phyloP scores from a whole-genome alignment of 2,888 invertebrate genomes.

The Drosophila paramelanica region DNA sequence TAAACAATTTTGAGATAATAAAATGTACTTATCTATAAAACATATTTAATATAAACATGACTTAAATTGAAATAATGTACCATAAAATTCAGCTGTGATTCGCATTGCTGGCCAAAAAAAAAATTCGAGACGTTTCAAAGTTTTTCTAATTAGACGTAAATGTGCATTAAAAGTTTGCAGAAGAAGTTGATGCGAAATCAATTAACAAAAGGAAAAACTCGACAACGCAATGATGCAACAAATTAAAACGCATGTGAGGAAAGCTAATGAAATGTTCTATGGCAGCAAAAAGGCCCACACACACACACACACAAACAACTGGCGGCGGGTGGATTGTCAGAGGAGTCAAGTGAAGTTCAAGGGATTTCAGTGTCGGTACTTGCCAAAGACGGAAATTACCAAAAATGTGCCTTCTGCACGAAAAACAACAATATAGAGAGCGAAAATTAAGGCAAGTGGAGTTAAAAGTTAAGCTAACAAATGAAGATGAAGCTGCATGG shows the following conservation, averaged over 20 bases:
- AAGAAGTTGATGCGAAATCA: slow-evolving; percentile 61
- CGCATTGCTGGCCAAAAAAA: not conserved
- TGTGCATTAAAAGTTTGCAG: slow-evolving; percentile 60
- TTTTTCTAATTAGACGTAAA: slow-evolving; percentile 57
- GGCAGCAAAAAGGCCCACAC: slow-evolving; percentile 4
- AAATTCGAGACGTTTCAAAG: slow-evolving; percentile 9
- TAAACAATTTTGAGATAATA: too few species aligned
- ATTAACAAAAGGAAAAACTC: slow-evolving; percentile 52
- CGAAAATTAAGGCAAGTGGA: slow-evolving; percentile 73
- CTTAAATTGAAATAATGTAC: not conserved
- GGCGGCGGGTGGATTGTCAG: slow-evolving; percentile 8
- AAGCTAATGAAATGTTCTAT: slow-evolving; percentile 66
- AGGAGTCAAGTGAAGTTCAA: slow-evolving; percentile 18
- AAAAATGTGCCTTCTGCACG: slow-evolving; percentile 67
- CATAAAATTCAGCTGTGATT: not conserved
- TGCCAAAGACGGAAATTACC: slow-evolving; percentile 65
- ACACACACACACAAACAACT: too few species aligned
- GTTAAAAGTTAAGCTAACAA: slow-evolving; percentile 77
- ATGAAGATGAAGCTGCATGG: slow-evolving; percentile 55
- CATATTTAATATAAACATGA: too few species aligned
- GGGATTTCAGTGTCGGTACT: slow-evolving; percentile 36
- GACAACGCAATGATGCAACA: slow-evolving; percentile 73
- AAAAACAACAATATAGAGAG: slow-evolving; percentile 63
- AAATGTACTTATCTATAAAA: too few species aligned
- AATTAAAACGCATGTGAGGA: slow-evolving; percentile 66